phyloP scores from a whole-genome alignment of 1,140 invertebrate genomes.

The Drosophila truncata region DNA sequence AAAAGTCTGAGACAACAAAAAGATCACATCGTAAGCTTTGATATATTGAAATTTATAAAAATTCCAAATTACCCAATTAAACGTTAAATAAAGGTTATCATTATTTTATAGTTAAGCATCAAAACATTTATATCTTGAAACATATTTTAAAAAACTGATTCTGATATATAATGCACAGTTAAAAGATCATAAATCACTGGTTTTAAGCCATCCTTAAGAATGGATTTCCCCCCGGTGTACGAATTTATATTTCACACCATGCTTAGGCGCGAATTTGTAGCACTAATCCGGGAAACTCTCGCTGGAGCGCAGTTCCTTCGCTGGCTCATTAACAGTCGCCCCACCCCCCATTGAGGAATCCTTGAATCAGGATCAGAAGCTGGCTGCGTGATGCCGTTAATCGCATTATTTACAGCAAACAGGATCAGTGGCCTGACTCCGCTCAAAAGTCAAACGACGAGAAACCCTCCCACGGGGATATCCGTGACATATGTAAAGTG shows the following conservation, averaged over 20 bases:
- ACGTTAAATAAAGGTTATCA: background rate
- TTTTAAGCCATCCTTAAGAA: background rate
- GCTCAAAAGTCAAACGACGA: slow-evolving; percentile 69
- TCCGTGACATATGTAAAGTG: slow-evolving; percentile 85
- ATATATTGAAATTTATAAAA: background rate
- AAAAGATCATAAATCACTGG: slow-evolving; percentile 16
- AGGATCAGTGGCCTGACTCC: slow-evolving; percentile 83
- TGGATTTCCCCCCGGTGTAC: slow-evolving; percentile 10
- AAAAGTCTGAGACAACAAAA: background rate
- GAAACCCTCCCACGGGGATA: slow-evolving; percentile 85
- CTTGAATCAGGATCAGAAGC: slow-evolving; percentile 40
- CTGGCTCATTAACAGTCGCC: slow-evolving; percentile 70
- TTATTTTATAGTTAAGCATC: background rate
- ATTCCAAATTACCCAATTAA: background rate
- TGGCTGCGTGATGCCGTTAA: slow-evolving; percentile 82
- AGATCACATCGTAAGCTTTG: background rate
- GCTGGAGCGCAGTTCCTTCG: slow-evolving; percentile 52
- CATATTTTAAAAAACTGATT: background rate
- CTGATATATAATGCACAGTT: background rate
- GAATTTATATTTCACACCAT: slow-evolving; percentile 65
- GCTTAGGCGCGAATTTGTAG: slow-evolving; percentile 78
- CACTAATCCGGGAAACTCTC: slow-evolving; percentile 60
- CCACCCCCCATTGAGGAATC: background rate
- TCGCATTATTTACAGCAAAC: slow-evolving; percentile 86
- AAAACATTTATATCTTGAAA: background rate